Conservation (phyloP, 2,113 vertebrate species). For the Circaetus cinerascens region DNA sequence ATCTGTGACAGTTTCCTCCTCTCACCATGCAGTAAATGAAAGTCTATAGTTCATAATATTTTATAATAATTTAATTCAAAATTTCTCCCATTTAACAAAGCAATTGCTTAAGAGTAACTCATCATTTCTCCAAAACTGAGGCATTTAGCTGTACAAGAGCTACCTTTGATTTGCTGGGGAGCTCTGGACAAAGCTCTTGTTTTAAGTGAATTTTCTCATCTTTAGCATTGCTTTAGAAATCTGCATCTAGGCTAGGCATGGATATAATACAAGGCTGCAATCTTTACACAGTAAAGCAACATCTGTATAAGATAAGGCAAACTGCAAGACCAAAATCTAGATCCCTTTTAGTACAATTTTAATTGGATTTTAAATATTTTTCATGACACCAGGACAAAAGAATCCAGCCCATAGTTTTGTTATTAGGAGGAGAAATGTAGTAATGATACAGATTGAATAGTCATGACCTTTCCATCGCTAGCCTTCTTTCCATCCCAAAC, state of each 20-base stretch:
- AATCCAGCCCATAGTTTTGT: neutral
- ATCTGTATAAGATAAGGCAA: neutral
- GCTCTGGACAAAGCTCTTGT: neutral
- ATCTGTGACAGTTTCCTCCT: neutral
- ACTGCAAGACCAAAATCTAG: neutral
- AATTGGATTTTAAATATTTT: neutral
- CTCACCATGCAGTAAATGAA: neutral
- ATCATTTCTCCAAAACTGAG: neutral
- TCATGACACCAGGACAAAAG: neutral
- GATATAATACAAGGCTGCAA: neutral
- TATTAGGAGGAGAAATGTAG: neutral
- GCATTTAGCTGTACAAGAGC: neutral
- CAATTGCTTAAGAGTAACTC: neutral
- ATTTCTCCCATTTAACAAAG: neutral
- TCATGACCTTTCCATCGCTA: neutral
- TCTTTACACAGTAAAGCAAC: neutral
- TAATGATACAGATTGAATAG: neutral
- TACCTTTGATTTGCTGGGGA: neutral
- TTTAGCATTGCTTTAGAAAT: neutral
- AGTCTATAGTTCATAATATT: neutral
- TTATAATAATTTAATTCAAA: neutral
- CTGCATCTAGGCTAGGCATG: neutral
- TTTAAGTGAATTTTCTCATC: neutral
- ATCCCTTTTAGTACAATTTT: neutral
- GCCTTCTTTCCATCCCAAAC: neutral